phyloP scores from a whole-genome alignment of 23 tunicate species.

The Ciona savignyi region DNA sequence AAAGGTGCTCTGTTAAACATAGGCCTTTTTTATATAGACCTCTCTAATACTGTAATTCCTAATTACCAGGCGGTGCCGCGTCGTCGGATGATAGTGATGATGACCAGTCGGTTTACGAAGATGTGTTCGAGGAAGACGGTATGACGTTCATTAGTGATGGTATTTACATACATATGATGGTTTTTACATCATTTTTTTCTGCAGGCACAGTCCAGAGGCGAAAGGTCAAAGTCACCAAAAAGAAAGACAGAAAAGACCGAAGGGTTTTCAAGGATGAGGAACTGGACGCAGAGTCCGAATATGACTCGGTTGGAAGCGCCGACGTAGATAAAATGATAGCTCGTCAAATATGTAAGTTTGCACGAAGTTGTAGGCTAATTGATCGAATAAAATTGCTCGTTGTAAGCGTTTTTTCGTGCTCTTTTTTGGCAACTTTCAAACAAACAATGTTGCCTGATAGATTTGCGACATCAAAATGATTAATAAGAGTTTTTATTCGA shows the following conservation, averaged over 20 bases:
- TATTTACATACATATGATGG: no score
- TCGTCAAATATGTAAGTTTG: constrained; percentile 81
- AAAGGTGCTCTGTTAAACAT: no score
- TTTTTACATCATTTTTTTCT: neutral
- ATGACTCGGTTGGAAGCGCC: constrained; percentile 85
- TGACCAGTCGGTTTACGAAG: constrained; percentile 78
- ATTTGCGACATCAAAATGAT: no score
- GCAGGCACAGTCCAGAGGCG: constrained; percentile 74
- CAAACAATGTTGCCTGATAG: no score
- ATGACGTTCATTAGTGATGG: no score
- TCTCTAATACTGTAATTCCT: constrained; percentile 25
- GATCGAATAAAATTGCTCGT: no score
- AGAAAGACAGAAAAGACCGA: constrained; percentile 22
- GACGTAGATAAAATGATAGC: constrained; percentile 63
- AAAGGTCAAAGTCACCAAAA: constrained; percentile 49
- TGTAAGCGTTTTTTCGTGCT: no score
- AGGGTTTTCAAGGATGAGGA: constrained; percentile 74
- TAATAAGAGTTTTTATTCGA: no score
- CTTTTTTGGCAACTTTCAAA: no score
- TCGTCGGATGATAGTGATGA: constrained; percentile 54
- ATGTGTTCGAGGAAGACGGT: constrained; percentile 83
- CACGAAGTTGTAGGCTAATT: no score
- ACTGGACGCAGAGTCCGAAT: constrained; percentile 79
- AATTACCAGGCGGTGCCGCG: neutral
- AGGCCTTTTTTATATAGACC: no score